Base-by-base conservation (phyloP, 2,113 vertebrate species). In the Synodontis membranacea region DNA sequence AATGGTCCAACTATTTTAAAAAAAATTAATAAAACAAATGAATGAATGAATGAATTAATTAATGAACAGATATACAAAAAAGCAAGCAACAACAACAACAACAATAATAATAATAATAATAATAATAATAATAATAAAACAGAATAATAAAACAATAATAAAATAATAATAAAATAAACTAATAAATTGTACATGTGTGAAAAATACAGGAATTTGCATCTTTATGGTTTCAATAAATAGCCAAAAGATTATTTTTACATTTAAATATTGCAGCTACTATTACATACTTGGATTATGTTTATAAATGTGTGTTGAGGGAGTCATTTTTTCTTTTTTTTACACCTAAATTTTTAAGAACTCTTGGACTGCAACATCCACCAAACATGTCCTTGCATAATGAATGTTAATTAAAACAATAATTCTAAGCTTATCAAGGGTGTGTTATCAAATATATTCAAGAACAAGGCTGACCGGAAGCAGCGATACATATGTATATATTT, bases 381-480 rank as follows among this genome's bases (percentile, higher is more conserved):
- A 88, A 81, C 64, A 62, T 68, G 25, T 75, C 79, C 31, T 19
- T 5, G 31, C 23, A 14, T 52, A 84, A 75, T 54, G 86, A 31
- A 48, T 84, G 28, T 19, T 12, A 75, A 28, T 84, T 72, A 72
- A 62, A 66, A 23, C 68, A 64, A n/a, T 68, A 34, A 60, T 60
- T 66, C 44, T 80, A 72, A 76, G 82, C 56, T 1, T 3, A 1
- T n/a, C 8, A 10, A 21, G 68, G 37, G 52, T 9, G 25, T 48
- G 23, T 50, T 46, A 19, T 48, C 46, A 48, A 76, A 39, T 87
- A 48, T 84, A 39, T 28, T 58, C 62, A 62, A 75, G 84, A 80
- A 23, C 25, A 1, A 42, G 34, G 7, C 34, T 72, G 68, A 72
- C 44, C 0, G 39, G 44, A 72, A 72, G 9, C 19, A 72, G 21